These are phyloP conservation scores for Drosophila grimshawi DNA, from an alignment of 1,140 invertebrate species.

Conservation along the genomic window DNA sequence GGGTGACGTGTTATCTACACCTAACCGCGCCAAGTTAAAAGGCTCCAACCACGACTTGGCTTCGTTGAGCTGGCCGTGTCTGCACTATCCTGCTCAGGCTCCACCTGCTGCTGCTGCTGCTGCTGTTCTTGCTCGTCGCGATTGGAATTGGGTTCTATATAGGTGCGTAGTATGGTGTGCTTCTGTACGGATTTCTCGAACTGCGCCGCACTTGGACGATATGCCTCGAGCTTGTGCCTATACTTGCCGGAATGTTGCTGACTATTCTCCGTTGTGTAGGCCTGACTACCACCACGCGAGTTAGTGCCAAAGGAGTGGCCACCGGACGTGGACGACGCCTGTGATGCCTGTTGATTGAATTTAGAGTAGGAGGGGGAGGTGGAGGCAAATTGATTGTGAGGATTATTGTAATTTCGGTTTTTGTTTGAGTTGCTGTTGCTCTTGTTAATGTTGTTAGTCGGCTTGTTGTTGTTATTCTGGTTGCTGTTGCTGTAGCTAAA, in stretches of 20 bases:
- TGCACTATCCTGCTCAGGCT: slow-evolving; percentile 9
- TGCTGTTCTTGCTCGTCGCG: slow-evolving; percentile 26
- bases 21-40: slow-evolving; percentile 78
- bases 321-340: slow-evolving; percentile 41
- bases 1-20: neutral
- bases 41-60: slow-evolving; percentile 75
- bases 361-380: slow-evolving; percentile 40
- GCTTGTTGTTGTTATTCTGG: slow-evolving; percentile 63
- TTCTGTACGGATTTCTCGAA: slow-evolving; percentile 80
- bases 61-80: slow-evolving; percentile 51
- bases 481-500: slow-evolving; percentile 61
- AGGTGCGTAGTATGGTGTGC: slow-evolving; percentile 80
- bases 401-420: slow-evolving; percentile 59
- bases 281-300: slow-evolving; percentile 60
- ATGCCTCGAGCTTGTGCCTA: slow-evolving; percentile 75
- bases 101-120: slow-evolving; percentile 27
- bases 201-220: slow-evolving; percentile 71
- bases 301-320: slow-evolving; percentile 66
- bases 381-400: slow-evolving; percentile 46
- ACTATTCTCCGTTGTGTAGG: slow-evolving; percentile 67
- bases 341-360: slow-evolving; percentile 71
- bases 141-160: slow-evolving; percentile 61
- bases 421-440: slow-evolving; percentile 49
- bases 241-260: slow-evolving; percentile 58
- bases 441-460: slow-evolving; percentile 78